Base-by-base conservation (phyloP, 2,113 vertebrate genomes). In the Dendrocopos noguchii region DNA sequence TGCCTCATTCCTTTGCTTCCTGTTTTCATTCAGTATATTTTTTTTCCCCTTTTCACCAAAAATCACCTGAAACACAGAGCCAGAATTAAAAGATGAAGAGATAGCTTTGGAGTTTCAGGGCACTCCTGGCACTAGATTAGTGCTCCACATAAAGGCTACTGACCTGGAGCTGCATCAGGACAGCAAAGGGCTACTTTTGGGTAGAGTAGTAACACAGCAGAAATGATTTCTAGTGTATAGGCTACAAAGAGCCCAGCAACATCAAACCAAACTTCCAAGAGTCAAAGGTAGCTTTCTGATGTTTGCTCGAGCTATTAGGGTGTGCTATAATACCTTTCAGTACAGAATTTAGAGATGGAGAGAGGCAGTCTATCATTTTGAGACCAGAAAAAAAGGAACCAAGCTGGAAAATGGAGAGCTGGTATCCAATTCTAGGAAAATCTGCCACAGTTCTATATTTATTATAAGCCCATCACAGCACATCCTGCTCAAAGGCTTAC, bases 401-500 rank as follows among this genome's bases (percentile, higher is more conserved):
- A 87, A 76, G 47, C 71, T 83, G 74, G 81, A 81, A 63, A 93
- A 57, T 3, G 3, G 42, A 88, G 20, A 90, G 24, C 36, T 73
- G 52, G 39, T 83, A 82, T n/a, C 65, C 33, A 94, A 87, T 86
- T 75, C 88, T 77, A 68, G 28, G 66, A 87, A 91, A 92, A 87
- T 89, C 85, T 95, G 89, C 91, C 74, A 80, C 75, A 90, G 60
- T 84, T 95, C 91, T 88, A 46, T 88, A 91, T 93, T 95, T 88
- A 88, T 84, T 88, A 67, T 84, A 93, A 93, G 89, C 88, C 86
- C 78, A 93, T 87, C 85, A 64, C 80, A 94, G 90, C 76, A 91
- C 68, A 96, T 94, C 78, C 89, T 85, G 74, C 83, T 94, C 87
- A 84, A 90, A 96, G 77, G 79, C 81, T 87, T 91, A 83, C 59